phyloP scores from a whole-genome alignment of 2,113 vertebrate species.

The Glaucidium brasilianum region DNA sequence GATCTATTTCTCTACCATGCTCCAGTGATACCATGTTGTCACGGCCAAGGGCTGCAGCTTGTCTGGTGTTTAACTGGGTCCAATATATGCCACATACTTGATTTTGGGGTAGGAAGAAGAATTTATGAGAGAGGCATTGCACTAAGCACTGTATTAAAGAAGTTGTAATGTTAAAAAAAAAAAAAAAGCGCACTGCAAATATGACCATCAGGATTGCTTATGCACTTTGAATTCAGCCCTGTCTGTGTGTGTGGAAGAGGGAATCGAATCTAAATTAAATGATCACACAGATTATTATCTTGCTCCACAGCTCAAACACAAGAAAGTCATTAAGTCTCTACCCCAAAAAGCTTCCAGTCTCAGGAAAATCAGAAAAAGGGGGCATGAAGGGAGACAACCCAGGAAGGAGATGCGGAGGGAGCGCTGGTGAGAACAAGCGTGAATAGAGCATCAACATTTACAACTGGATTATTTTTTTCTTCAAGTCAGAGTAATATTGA shows the following conservation, averaged over 20 bases:
- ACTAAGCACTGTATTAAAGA: not conserved
- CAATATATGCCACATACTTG: not conserved
- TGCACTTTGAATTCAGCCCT: not conserved
- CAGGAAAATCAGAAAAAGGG: not conserved
- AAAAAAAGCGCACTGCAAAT: not conserved
- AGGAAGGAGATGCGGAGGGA: not conserved
- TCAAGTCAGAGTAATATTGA: not conserved
- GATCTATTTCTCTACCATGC: not conserved
- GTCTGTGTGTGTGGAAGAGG: not conserved
- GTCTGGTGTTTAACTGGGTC: not conserved
- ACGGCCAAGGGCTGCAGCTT: not conserved
- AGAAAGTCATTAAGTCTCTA: not conserved
- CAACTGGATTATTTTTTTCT: not conserved
- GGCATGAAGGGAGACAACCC: not conserved
- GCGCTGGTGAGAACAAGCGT: not conserved
- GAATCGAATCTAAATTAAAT: constrained; percentile 32
- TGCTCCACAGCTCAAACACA: not conserved
- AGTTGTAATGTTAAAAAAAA: not conserved
- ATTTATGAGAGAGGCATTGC: not conserved
- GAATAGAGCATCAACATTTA: not conserved
- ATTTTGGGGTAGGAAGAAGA: not conserved
- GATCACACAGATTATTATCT: not conserved
- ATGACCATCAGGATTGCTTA: not conserved
- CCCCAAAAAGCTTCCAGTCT: not conserved
- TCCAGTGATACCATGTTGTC: not conserved